These are phyloP conservation scores for Coelopa frigida DNA, from an alignment of 1,140 invertebrate genomes.

Conservation along the genomic window DNA sequence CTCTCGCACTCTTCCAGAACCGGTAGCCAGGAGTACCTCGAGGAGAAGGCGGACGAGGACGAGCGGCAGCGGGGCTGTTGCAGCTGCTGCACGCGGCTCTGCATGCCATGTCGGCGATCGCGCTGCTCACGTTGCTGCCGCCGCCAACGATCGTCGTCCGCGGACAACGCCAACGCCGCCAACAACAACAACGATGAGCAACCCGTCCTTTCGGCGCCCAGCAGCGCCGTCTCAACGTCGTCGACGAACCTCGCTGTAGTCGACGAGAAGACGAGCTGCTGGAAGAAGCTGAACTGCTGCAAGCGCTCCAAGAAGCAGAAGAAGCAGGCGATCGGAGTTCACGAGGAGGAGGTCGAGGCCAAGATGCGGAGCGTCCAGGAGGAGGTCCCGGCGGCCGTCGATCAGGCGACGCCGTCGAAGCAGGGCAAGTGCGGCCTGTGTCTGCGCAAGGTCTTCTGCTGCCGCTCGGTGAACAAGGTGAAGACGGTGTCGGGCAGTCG, in stretches of 20 bases:
- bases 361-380: no score
- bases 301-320: constrained; percentile 27
- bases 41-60: constrained; percentile 26
- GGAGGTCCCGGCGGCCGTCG: no score
- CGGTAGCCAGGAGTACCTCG: constrained; percentile 36
- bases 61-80: constrained; percentile 23
- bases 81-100: constrained; percentile 33
- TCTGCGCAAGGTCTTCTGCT: constrained; percentile 39
- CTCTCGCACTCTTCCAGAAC: constrained; percentile 16
- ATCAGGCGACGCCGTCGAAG: constrained; percentile 12
- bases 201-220: constrained; percentile 31
- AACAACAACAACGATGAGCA: constrained; percentile 17
- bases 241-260: no score
- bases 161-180: constrained; percentile 10
- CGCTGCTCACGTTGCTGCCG: constrained; percentile 33
- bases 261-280: constrained; percentile 34
- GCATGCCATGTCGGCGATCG: constrained; percentile 42
- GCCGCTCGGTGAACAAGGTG: constrained; percentile 39
- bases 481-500: constrained; percentile 36
- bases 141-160: constrained; percentile 30
- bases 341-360: no score
- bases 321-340: not conserved
- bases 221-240: constrained; percentile 32
- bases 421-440: constrained; percentile 34
- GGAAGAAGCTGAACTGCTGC: constrained; percentile 33